Base-by-base conservation (phyloP, 2,113 vertebrate species). In the Callocephalon fimbriatum region DNA sequence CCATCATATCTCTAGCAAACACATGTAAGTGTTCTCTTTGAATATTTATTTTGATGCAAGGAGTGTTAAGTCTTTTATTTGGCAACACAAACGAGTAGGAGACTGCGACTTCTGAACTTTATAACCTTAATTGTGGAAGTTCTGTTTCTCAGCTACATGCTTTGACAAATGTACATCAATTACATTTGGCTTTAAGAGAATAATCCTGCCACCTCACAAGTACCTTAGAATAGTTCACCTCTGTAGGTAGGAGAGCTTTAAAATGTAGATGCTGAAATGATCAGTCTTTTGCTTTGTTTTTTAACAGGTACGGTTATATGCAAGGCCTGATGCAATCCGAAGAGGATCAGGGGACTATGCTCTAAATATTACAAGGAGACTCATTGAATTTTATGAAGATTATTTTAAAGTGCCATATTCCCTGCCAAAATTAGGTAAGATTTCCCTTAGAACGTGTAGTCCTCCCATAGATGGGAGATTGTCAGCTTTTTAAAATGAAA, bases 391-490 rank as follows among this genome's bases (percentile, higher is more conserved):
- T 97, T 99, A 99, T 98, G 99, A 99, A 98, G 99, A 99, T 97
- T 99, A 99, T 98, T 99, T 99, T 97, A 98, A 99, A 98, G 99
- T 99, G 93, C 99, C 99, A 97, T 99, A 99, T 98, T 99, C 99
- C 26, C 98, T 99, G 97, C 99, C 99, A 94, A 99, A 99, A 98
- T 98, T 99, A 97, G 99, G 99, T 99, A 99, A 99, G 99, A 94
- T 80, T 95, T 97, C 50, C 63, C 29, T 48, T 87, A 79, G 31
- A 88, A 90, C 32, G 44, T 75, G 70, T 62, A 74, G 17, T 32
- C 96, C 26, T 51, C 56, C 44, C 32, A 87, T 73, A 45, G 25
- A 42, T 1, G 2, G 56, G 58, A 84, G 31, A 67, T 38, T 37
- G 8, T 38, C 17, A 86, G 5, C 32, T 65, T 21, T 81, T 85